phyloP scores from a whole-genome alignment of 2,888 invertebrate genomes.

The Drosophila ustulata region DNA sequence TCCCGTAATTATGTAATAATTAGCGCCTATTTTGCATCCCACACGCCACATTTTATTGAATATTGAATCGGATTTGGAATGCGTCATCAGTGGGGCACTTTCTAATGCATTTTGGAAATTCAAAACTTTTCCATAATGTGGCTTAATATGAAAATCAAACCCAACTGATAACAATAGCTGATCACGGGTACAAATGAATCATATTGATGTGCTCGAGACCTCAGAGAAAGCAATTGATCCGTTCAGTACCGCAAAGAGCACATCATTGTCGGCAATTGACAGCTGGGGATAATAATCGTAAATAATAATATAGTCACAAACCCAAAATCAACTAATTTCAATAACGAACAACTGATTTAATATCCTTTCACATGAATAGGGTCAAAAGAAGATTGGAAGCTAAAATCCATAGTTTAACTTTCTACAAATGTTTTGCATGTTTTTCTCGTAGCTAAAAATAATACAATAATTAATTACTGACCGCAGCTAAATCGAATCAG shows the following conservation, averaged over 20 bases:
- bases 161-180: slow-evolving; percentile 31
- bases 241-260: not conserved
- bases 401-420: not conserved
- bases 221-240: slow-evolving; percentile 30
- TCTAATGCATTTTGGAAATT: slow-evolving; percentile 67
- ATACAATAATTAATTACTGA: not conserved
- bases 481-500: too few relatives aligned
- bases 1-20: slow-evolving; percentile 60
- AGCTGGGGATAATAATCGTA: not conserved
- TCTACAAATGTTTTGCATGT: not conserved
- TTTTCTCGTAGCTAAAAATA: not conserved
- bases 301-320: not conserved
- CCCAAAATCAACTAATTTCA: not conserved
- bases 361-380: not conserved
- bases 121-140: slow-evolving; percentile 62
- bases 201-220: slow-evolving; percentile 10
- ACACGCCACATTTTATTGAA: slow-evolving; percentile 10
- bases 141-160: slow-evolving; percentile 52
- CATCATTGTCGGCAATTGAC: not conserved
- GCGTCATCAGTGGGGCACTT: slow-evolving; percentile 48
- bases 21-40: slow-evolving; percentile 36
- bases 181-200: slow-evolving; percentile 56
- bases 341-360: not conserved
- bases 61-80: slow-evolving; percentile 7
- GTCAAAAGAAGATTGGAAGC: not conserved